Conservation (phyloP, 2,797 vertebrate species). For the Myotis daubentonii region DNA sequence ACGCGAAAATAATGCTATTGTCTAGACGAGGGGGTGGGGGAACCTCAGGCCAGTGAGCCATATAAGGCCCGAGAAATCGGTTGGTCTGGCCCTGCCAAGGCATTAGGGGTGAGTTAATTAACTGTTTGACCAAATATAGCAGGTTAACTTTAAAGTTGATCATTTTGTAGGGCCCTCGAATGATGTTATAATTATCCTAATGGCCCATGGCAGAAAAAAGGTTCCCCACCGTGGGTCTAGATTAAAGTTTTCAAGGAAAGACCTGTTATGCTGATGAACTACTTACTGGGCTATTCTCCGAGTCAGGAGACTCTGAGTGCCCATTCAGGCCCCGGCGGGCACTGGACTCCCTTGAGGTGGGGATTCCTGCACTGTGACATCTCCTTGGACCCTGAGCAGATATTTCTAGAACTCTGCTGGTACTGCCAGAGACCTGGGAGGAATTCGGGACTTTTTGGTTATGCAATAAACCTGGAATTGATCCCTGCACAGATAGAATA, state of each 20-base stretch:
- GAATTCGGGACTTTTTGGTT: background rate
- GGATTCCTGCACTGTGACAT: background rate
- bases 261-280: background rate
- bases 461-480: background rate
- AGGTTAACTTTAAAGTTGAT: too few relatives aligned
- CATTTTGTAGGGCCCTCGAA: too few relatives aligned
- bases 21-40: background rate
- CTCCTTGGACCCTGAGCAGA: background rate
- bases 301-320: background rate
- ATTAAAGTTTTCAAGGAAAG: background rate
- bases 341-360: background rate
- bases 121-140: too few relatives aligned
- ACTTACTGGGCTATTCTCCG: background rate
- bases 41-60: too few relatives aligned
- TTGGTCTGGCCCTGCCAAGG: too few relatives aligned
- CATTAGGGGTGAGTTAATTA: too few relatives aligned
- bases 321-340: too few relatives aligned
- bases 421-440: background rate
- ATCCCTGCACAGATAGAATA: background rate
- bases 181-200: too few relatives aligned
- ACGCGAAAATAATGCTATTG: background rate
- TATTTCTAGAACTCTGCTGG: background rate
- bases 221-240: background rate
- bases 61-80: too few relatives aligned
- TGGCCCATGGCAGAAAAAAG: too few relatives aligned